A percentile compares a stretch with the other conserved stretches of the same genome.
Evolutionary conservation across 2,888 invertebrate species (phyloP).

Genomic region (Cheiracanthium punctorium): DNA sequence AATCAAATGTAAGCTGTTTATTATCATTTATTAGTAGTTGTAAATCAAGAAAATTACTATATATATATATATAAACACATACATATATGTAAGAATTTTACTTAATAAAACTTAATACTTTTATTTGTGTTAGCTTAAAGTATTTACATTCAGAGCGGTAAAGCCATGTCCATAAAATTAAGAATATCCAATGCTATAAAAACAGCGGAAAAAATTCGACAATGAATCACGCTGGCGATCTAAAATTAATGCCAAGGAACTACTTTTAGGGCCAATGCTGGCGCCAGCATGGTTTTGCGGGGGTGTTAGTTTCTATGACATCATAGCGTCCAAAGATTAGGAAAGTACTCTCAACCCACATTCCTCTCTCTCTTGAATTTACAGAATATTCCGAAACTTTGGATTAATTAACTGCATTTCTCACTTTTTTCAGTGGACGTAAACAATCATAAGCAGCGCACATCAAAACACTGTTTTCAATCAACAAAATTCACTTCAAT

Average conservation of each 20-base stretch:
- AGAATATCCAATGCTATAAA: slow-evolving; percentile 24
- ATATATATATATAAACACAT: too few relatives aligned
- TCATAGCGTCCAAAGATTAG: slow-evolving; percentile 58
- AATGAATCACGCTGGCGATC: slow-evolving; percentile 62
- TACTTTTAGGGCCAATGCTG: slow-evolving; percentile 45
- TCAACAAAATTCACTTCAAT: too few relatives aligned
- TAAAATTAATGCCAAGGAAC: slow-evolving; percentile 52
- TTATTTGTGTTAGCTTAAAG: too few relatives aligned
- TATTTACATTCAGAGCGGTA: not conserved
- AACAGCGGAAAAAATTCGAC: slow-evolving; percentile 54
- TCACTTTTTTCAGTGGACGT: not conserved
- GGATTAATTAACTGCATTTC: slow-evolving; percentile 43
- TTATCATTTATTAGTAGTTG: too few relatives aligned
- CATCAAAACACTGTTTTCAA: too few relatives aligned
- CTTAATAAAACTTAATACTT: too few relatives aligned
- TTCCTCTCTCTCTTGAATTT: slow-evolving; percentile 17
- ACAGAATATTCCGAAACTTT: not conserved
- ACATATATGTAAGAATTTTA: too few relatives aligned
- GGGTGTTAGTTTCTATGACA: slow-evolving; percentile 43
- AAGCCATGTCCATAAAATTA: not conserved
- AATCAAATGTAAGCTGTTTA: too few relatives aligned
- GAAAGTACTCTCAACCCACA: slow-evolving; percentile 29
- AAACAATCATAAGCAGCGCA: too few relatives aligned
- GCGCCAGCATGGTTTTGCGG: slow-evolving; percentile 36
- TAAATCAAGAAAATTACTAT: too few relatives aligned